phyloP scores from a whole-genome alignment of 2,797 vertebrate species.

The Lates japonicus region DNA sequence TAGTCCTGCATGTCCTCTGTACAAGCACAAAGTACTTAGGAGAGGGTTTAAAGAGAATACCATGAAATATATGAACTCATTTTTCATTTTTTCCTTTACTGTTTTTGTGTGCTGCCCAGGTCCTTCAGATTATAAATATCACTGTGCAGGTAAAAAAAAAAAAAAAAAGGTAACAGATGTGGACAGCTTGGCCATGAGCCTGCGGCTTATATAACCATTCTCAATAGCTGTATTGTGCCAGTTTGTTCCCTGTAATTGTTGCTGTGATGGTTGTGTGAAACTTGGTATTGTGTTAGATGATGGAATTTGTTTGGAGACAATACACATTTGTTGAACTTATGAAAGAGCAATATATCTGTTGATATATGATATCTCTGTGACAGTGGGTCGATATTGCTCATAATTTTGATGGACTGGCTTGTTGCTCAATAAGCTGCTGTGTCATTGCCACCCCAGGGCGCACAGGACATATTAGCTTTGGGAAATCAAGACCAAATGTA shows the following conservation, averaged over 20 bases:
- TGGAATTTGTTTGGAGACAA: conserved; percentile 50
- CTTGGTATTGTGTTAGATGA: conserved; percentile 59
- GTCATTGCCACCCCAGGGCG: conserved; percentile 14
- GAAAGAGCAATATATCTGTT: conserved; percentile 63
- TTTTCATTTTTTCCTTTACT: background rate
- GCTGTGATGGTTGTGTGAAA: conserved; percentile 66
- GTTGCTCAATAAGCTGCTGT: conserved; percentile 53
- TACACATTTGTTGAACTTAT: conserved; percentile 56
- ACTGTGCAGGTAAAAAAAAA: conserved; percentile 67
- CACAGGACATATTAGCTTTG: conserved; percentile 43
- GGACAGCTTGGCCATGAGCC: conserved; percentile 59
- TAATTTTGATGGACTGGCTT: conserved; percentile 48
- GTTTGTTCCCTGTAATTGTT: conserved; percentile 62
- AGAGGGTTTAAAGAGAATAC: conserved; percentile 3
- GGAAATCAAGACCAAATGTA: conserved; percentile 52
- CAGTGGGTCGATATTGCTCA: conserved; percentile 45
- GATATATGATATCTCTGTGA: conserved; percentile 60
- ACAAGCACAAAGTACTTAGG: background rate
- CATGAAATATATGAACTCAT: background rate
- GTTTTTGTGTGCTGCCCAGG: background rate
- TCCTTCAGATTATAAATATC: conserved; percentile 39
- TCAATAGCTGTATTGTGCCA: conserved; percentile 70
- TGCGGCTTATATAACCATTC: conserved; percentile 53
- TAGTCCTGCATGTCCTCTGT: conserved; percentile 3
- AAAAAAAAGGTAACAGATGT: conserved; percentile 67